Evolutionary conservation across 30 jellyfish, hydroid and myxozoan genomes (phyloP), one percentile per base, ranked within the genome.

Genomic region (Aurelia aurita): DNA sequence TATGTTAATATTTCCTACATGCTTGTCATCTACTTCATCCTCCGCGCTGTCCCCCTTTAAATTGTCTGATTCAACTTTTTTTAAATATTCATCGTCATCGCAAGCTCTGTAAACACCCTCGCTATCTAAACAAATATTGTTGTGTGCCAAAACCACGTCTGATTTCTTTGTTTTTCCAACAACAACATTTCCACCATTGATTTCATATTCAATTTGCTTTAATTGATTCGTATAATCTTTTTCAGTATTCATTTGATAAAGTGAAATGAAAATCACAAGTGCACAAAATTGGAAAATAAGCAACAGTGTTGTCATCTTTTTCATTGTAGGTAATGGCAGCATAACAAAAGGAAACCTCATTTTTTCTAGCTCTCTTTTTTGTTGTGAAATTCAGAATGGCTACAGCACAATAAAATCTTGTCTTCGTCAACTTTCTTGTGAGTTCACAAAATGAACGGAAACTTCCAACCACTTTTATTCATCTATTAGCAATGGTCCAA

Each of bases 101-200:
- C 88, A 77, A 27, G 54, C 55, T 47, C 79, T 59, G 20, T 77
- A 77, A 20, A 77, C 88, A 20, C 88, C 88, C 32, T 77, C 78
- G 10, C 88, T 77, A 47, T 77, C 88, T 49, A 77, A 77, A 60
- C 88, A 77, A 54, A 77, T 77, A 22, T 77, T 53, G 28, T 9
- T 22, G 29, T 55, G 25, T 19, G 1, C 14, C 12, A 55, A 55
- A 13, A 55, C 29, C 67, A 22, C 5, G 25, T 15, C 22, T 34
- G 18, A 19, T 68, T 25, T 27, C 63, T 25, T 68, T 22, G 27
- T 39, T 39, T 39, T 15, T 20, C 49, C 49, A 13, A 9, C 21
- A 15, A 60, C 79, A 28, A 18, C 14, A 3, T 68, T 84, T 20
- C 31, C 25, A 21, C 85, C 58, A 8, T 67, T 66, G 18, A 81